Evolutionary conservation across 2,888 invertebrate species (phyloP).

Genomic region (Marronus borbonicus): DNA sequence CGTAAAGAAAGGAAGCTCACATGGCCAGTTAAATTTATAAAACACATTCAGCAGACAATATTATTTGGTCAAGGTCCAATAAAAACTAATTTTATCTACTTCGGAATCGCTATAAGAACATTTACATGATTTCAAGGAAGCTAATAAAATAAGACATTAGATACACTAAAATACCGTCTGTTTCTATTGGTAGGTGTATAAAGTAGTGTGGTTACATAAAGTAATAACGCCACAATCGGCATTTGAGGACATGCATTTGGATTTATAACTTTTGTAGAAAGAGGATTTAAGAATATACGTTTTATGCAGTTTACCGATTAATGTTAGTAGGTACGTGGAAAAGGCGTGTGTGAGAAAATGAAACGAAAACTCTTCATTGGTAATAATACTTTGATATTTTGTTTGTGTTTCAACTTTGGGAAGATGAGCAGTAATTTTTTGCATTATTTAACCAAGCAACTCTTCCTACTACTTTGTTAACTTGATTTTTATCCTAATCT

Average conservation of each 20-base stretch:
- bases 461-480: too few species aligned
- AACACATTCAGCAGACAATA: neutral
- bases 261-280: too few species aligned
- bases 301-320: too few species aligned
- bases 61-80: neutral
- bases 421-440: too few species aligned
- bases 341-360: too few species aligned
- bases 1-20: neutral
- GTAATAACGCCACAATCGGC: neutral
- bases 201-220: neutral
- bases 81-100: slow-evolving; percentile 3
- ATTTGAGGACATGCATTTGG: neutral
- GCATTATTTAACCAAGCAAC: too few species aligned
- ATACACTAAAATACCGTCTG: neutral
- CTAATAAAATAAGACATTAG: slow-evolving; percentile 5
- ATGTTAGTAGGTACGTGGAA: too few species aligned
- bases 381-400: too few species aligned
- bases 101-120: neutral
- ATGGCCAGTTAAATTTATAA: neutral
- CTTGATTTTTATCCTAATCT: too few species aligned
- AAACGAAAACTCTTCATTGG: too few species aligned
- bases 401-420: too few species aligned
- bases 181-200: neutral
- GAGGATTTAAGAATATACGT: too few species aligned
- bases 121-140: slow-evolving; percentile 18